A percentile compares a stretch with the other conserved stretches of the same genome.
Conservation (phyloP, 2,888 invertebrate genomes). For the Apeira syringaria region DNA sequence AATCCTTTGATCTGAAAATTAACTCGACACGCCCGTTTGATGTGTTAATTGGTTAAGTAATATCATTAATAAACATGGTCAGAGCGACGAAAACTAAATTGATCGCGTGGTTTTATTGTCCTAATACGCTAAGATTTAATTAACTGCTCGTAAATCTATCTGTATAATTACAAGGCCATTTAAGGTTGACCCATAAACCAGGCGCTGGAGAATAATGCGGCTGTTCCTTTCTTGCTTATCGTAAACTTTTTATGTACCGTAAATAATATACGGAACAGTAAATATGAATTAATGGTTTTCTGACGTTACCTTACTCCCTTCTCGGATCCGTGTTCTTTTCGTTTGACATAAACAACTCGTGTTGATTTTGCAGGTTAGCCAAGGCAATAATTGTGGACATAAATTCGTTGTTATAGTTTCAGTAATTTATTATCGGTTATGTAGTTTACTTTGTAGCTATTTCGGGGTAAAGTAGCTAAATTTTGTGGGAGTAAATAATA, state of each 20-base stretch:
- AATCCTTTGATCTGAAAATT: slow-evolving; percentile 16
- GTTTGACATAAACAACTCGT: slow-evolving; percentile 50
- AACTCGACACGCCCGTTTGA: slow-evolving; percentile 10
- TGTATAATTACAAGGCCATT: slow-evolving; percentile 63
- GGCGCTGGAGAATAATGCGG: slow-evolving; percentile 55
- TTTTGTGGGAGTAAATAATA: slow-evolving; percentile 2
- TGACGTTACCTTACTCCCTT: slow-evolving; percentile 60
- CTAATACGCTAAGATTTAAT: slow-evolving; percentile 44
- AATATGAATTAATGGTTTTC: slow-evolving; percentile 76
- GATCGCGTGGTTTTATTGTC: slow-evolving; percentile 23
- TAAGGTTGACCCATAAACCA: slow-evolving; percentile 70
- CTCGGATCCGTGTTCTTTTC: slow-evolving; percentile 48
- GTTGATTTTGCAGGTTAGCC: slow-evolving; percentile 49
- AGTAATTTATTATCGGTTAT: slow-evolving; percentile 38
- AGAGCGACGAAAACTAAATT: slow-evolving; percentile 14
- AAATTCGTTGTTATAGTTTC: slow-evolving; percentile 45
- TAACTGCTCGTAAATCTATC: slow-evolving; percentile 53
- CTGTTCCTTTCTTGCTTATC: slow-evolving; percentile 67
- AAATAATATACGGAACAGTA: slow-evolving; percentile 65
- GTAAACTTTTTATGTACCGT: slow-evolving; percentile 79
- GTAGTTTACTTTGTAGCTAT: slow-evolving; percentile 25
- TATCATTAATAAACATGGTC: slow-evolving; percentile 15
- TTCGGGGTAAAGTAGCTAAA: not conserved
- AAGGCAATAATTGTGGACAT: slow-evolving; percentile 44
- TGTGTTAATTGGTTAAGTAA: slow-evolving; percentile 21